Evolutionary conservation across 2,113 vertebrate genomes (phyloP), one percentile per base, ranked within the genome.

Genomic region (Sebastes schlegelii): DNA sequence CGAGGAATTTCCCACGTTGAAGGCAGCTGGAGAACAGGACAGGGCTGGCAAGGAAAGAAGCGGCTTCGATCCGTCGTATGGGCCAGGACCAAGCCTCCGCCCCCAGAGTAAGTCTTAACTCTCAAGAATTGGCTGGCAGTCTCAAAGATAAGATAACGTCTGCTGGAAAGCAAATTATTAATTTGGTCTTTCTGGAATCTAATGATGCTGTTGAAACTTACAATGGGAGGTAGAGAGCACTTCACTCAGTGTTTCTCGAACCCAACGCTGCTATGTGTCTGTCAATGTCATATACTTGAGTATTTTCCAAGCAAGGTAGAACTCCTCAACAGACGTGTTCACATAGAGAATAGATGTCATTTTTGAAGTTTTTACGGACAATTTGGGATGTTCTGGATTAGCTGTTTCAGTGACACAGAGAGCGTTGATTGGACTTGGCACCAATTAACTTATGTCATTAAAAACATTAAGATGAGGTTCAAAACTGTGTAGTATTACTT

Each of bases 1-100:
- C 97, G 98, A 99, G 98, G 98, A 99, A 97, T 99, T 99, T 99
- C 98, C 98, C 95, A 99, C 98, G 92, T 96, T 99, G 96, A 99
- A 97, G 96, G 98, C 98, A 97, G 98, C 98, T 95, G 98, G 98
- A 90, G 98, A 98, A 97, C 98, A 99, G 97, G 98, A 99, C 98
- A 99, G 95, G 96, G 97, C 80, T 98, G 97, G 97, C 97, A 99
- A 96, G 98, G 98, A 99, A 99, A 99, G 96, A 98, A 98, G 97
- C 97, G 97, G 84, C 97, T 99, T 97, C 97, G 98, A 99, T 99
- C 98, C 94, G 97, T 99, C 98, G 97, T 99, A 99, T 99, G 98
- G 98, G 98, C 98, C 98, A 93, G 98, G 98, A 99, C 98, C 98
- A 99, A 99, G 98, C 98, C 98, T 99, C 98, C 98, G 98, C 98